These are phyloP conservation scores for Drosophila sturtevanti DNA, from an alignment of 1,140 invertebrate genomes.

Conservation along the genomic window DNA sequence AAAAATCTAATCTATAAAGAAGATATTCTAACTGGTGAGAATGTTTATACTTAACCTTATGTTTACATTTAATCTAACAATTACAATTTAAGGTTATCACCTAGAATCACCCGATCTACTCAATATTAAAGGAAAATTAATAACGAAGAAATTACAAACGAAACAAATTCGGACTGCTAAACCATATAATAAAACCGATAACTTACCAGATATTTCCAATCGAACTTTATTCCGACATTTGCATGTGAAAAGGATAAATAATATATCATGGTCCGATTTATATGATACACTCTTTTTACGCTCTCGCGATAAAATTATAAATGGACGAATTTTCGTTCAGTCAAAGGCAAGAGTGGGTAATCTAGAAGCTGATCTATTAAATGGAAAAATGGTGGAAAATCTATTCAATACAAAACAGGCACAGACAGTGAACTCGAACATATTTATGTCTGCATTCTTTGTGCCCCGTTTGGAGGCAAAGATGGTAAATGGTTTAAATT, in stretches of 20 bases:
- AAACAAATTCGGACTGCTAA: slow-evolving; percentile 14
- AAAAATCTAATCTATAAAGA: slow-evolving; percentile 62
- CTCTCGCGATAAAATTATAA: slow-evolving; percentile 50
- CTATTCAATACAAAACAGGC: slow-evolving; percentile 64
- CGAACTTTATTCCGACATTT: slow-evolving; percentile 45
- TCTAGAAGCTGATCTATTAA: slow-evolving; percentile 50
- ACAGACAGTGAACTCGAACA: slow-evolving; percentile 58
- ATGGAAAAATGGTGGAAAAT: slow-evolving; percentile 53
- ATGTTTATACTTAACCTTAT: background rate
- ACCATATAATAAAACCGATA: background rate
- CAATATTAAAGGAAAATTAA: slow-evolving; percentile 33
- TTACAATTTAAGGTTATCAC: slow-evolving; percentile 35
- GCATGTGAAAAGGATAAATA: slow-evolving; percentile 59
- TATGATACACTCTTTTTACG: slow-evolving; percentile 63
- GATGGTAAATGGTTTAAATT: slow-evolving; percentile 61
- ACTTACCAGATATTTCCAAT: background rate
- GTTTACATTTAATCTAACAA: background rate
- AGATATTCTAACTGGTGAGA: slow-evolving; percentile 58
- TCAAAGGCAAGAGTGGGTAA: slow-evolving; percentile 30
- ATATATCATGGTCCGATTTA: slow-evolving; percentile 58
- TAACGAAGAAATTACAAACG: slow-evolving; percentile 32
- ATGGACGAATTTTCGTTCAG: slow-evolving; percentile 63
- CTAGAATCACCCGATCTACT: slow-evolving; percentile 22
- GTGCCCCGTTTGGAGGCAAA: slow-evolving; percentile 53
- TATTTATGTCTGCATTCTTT: slow-evolving; percentile 65